A percentile compares a stretch with the other conserved stretches of the same genome.
These are phyloP conservation scores for Drosophila anomelani DNA, from an alignment of 2,888 invertebrate species.

Conservation along the genomic window DNA sequence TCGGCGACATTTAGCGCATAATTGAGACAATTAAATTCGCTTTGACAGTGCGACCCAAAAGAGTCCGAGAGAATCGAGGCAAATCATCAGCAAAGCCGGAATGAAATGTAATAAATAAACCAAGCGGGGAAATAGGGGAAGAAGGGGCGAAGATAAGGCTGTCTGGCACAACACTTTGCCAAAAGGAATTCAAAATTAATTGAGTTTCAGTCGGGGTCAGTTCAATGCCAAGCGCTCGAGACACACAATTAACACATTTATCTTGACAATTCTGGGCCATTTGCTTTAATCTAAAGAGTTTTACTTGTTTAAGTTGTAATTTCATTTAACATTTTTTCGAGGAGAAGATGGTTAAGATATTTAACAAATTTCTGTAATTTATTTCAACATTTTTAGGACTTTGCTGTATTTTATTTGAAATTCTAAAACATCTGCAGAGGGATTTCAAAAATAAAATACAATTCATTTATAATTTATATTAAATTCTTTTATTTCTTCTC, in stretches of 20 bases:
- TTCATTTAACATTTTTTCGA: not conserved
- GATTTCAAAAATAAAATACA: no score
- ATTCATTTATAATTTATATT: not conserved
- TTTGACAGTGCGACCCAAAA: constrained; percentile 66
- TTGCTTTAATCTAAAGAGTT: constrained; percentile 20
- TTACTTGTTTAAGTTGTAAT: constrained; percentile 13
- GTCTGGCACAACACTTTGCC: constrained; percentile 30
- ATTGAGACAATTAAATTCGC: constrained; percentile 79
- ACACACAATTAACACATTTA: constrained; percentile 32
- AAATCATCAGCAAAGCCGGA: constrained; percentile 59
- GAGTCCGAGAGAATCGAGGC: constrained; percentile 48
- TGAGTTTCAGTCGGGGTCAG: constrained; percentile 36
- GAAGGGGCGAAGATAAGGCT: constrained; percentile 1
- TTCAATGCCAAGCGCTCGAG: constrained; percentile 18
- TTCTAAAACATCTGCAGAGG: not conserved
- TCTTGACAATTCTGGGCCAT: constrained; percentile 26
- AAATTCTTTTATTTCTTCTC: not conserved
- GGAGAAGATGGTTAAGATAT: not conserved
- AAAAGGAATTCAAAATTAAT: constrained; percentile 39
- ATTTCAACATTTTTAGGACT: not conserved
- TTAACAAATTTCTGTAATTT: not conserved
- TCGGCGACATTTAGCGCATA: constrained; percentile 71
- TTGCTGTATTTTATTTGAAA: not conserved
- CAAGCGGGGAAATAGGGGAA: not conserved
- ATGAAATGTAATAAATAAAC: constrained; percentile 70